These are phyloP conservation scores for Hystrix brachyura DNA, from an alignment of 2,113 vertebrate genomes.

Conservation along the genomic window DNA sequence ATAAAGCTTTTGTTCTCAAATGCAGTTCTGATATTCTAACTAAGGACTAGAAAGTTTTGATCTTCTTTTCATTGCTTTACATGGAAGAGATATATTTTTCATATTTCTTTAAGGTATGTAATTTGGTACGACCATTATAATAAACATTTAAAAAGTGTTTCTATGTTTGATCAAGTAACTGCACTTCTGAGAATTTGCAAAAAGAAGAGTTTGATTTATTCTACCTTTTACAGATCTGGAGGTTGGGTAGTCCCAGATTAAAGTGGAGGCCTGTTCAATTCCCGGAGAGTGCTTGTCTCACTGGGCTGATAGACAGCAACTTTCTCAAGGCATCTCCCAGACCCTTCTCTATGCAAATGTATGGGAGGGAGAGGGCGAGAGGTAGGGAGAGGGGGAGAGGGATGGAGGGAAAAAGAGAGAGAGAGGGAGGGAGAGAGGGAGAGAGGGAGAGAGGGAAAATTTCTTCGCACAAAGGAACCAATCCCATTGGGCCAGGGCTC, in stretches of 20 bases:
- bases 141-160: not conserved
- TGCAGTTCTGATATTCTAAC: not conserved
- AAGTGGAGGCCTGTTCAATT: not conserved
- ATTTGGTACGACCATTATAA: not conserved
- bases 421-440: not conserved
- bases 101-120: not conserved
- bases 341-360: not conserved
- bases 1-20: not conserved
- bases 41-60: not conserved
- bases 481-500: not conserved
- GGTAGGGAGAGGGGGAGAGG: too few species aligned
- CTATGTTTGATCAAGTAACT: slow-evolving; percentile 23
- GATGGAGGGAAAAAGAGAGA: not conserved
- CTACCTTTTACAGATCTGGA: not conserved
- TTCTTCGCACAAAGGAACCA: not conserved
- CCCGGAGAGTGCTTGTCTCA: not conserved
- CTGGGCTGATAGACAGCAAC: rapidly evolving
- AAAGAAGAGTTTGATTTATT: not conserved
- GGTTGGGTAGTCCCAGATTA: not conserved
- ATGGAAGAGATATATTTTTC: not conserved
- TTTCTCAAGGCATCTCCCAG: not conserved
- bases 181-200: not conserved
- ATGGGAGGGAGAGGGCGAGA: not conserved
- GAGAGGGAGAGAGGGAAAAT: not conserved
- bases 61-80: not conserved